These are phyloP conservation scores for Nycteola revayana DNA, from an alignment of 2,888 invertebrate genomes.

Conservation along the genomic window DNA sequence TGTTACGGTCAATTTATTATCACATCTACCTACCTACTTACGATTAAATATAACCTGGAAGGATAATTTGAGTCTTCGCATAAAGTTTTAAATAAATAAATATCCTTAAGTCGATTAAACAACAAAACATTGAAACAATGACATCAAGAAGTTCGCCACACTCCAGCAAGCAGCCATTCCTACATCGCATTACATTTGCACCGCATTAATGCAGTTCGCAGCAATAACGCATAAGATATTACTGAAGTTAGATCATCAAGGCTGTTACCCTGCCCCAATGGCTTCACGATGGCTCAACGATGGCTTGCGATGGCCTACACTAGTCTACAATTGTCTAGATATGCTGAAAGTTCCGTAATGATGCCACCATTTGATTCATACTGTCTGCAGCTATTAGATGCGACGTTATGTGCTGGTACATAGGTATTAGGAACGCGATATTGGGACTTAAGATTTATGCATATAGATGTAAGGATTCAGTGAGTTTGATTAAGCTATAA, in stretches of 20 bases:
- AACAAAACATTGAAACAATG: no score
- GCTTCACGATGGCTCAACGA: slow-evolving; percentile 43
- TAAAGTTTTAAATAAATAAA: no score
- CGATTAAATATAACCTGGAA: no score
- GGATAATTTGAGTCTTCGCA: no score
- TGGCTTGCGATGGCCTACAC: slow-evolving; percentile 24
- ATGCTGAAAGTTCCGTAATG: slow-evolving; percentile 51
- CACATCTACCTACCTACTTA: no score
- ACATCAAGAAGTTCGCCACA: slow-evolving; percentile 23
- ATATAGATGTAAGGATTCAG: no score
- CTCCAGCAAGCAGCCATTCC: slow-evolving; percentile 25
- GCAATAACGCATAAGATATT: slow-evolving; percentile 67
- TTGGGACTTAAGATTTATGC: slow-evolving; percentile 26
- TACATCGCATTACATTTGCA: slow-evolving; percentile 32
- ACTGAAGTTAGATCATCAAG: slow-evolving; percentile 68
- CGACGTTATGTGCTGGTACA: no score
- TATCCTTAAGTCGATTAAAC: no score
- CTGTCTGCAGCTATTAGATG: slow-evolving; percentile 36
- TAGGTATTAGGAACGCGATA: slow-evolving; percentile 17
- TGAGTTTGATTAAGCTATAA: no score
- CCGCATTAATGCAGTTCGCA: slow-evolving; percentile 57
- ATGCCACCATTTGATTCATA: slow-evolving; percentile 53
- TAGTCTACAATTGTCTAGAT: slow-evolving; percentile 40
- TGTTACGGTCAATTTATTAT: no score
- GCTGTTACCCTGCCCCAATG: slow-evolving; percentile 48